These are phyloP conservation scores for Crotalus tigris DNA, from an alignment of 2,113 vertebrate genomes.

Conservation along the genomic window DNA sequence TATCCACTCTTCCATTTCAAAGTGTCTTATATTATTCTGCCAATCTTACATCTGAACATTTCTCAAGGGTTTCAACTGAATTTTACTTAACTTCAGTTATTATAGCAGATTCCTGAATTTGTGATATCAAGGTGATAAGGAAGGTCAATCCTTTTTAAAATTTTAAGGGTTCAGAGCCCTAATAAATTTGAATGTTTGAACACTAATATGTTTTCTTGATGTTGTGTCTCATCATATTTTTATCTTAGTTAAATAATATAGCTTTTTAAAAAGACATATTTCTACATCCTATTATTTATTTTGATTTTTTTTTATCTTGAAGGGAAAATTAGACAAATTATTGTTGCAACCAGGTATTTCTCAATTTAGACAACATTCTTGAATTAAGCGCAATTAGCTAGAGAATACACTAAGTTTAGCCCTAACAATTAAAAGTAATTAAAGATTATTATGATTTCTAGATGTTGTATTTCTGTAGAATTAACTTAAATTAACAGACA, in stretches of 20 bases:
- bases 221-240: background rate
- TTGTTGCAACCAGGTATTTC: background rate
- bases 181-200: background rate
- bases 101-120: background rate
- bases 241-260: background rate
- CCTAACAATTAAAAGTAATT: background rate
- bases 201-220: background rate
- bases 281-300: background rate
- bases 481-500: too few relatives aligned
- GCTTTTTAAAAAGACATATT: background rate
- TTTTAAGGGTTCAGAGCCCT: background rate
- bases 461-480: background rate
- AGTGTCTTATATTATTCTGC: background rate
- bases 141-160: background rate
- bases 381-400: background rate
- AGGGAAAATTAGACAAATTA: background rate
- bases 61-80: background rate
- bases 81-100: background rate
- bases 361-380: background rate
- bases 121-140: background rate
- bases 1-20: background rate
- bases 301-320: background rate
- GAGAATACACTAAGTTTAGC: background rate
- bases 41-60: background rate
- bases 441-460: background rate